These are phyloP conservation scores for Malacoraja senta DNA, from an alignment of 2,797 vertebrate genomes.

Conservation along the genomic window DNA sequence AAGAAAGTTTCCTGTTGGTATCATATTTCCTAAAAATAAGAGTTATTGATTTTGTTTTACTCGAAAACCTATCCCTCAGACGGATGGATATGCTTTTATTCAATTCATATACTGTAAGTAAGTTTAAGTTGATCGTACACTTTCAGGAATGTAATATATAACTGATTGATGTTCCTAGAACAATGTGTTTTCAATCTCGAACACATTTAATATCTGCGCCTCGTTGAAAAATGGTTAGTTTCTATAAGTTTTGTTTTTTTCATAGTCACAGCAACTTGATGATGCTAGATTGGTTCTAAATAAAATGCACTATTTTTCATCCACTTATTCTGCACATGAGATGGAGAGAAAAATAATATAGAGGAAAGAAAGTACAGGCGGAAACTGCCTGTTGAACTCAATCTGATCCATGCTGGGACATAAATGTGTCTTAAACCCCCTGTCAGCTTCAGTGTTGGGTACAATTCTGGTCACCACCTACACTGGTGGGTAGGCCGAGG, in stretches of 20 bases:
- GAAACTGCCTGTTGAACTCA: background rate
- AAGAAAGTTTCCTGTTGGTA: background rate
- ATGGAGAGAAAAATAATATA: background rate
- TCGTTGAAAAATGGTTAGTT: background rate
- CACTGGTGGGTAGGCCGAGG: too few species aligned
- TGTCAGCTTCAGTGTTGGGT: too few species aligned
- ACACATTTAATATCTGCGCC: background rate
- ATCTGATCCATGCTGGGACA: background rate
- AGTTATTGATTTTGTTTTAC: constrained; percentile 20
- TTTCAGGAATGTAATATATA: background rate
- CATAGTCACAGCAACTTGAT: background rate
- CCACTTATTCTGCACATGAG: background rate
- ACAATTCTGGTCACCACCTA: too few species aligned
- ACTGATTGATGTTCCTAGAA: background rate
- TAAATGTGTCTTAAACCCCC: background rate
- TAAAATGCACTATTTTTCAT: background rate
- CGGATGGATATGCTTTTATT: constrained; percentile 22
- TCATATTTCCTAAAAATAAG: constrained; percentile 10
- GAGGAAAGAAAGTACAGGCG: background rate
- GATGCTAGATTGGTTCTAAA: background rate
- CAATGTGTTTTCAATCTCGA: background rate
- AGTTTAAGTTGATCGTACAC: background rate
- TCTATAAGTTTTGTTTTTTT: background rate
- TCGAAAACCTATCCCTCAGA: constrained; percentile 3
- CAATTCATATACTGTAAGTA: constrained; percentile 14